Percentiles rank a stretch among this genome's conserved stretches.
phyloP scores from a whole-genome alignment of 2,888 invertebrate species.

The Allolobophora icterica region DNA sequence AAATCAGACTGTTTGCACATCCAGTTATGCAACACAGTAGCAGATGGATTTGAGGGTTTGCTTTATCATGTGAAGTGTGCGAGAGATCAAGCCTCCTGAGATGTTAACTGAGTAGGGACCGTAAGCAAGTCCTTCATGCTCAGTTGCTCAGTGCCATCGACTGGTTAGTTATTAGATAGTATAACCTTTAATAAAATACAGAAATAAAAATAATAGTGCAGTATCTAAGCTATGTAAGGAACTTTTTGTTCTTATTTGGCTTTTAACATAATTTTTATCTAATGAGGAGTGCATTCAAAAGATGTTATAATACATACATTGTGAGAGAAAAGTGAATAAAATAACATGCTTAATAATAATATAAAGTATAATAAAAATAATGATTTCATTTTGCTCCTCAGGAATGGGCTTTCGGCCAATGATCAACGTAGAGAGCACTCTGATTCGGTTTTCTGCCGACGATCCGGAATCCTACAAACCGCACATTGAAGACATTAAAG shows the following conservation, averaged over 20 bases:
- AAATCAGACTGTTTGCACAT: not conserved
- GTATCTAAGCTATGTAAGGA: not conserved
- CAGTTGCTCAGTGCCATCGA: not conserved
- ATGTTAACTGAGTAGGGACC: too few species aligned
- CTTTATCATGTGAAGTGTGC: not conserved
- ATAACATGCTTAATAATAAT: not conserved
- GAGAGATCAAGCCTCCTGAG: too few species aligned
- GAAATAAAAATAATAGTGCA: too few species aligned
- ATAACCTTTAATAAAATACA: not conserved
- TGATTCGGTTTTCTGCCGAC: conserved; percentile 42
- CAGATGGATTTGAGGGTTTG: not conserved
- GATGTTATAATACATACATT: not conserved
- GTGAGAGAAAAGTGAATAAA: not conserved
- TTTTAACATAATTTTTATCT: not conserved
- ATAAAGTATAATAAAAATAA: not conserved
- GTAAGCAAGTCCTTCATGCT: too few species aligned
- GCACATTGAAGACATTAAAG: conserved; percentile 37
- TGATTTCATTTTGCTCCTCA: not conserved
- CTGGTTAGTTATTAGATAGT: not conserved
- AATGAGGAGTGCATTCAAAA: not conserved
- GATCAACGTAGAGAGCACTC: conserved; percentile 44
- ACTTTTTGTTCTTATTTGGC: not conserved
- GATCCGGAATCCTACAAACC: conserved; percentile 30
- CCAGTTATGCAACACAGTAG: not conserved
- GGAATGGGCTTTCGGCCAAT: conserved; percentile 48